Conservation (phyloP, 2,113 vertebrate genomes). For the Aramus guarauna region DNA sequence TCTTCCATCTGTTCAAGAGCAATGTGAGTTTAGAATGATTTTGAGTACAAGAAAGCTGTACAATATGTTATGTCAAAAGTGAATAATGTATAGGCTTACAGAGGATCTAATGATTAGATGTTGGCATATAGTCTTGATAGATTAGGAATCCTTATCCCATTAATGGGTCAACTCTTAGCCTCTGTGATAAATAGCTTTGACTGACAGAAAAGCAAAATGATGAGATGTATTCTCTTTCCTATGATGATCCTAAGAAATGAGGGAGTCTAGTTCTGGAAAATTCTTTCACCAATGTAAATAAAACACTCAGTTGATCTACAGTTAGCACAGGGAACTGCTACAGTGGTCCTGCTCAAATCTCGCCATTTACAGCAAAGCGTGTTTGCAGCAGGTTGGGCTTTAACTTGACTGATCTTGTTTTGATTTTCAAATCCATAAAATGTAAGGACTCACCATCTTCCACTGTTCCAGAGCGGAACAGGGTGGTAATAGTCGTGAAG, state of each 20-base stretch:
- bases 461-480: background rate
- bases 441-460: background rate
- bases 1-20: background rate
- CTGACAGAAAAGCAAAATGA: slow-evolving; percentile 15
- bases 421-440: background rate
- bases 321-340: background rate
- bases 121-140: slow-evolving; percentile 44
- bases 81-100: slow-evolving; percentile 23
- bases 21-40: background rate
- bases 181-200: slow-evolving; percentile 48
- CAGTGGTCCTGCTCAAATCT: background rate
- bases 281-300: background rate
- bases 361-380: fast-evolving
- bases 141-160: slow-evolving; percentile 31
- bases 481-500: background rate
- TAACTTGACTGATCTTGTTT: background rate
- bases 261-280: background rate
- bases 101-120: slow-evolving; percentile 27
- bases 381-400: background rate
- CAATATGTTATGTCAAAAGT: background rate
- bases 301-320: background rate
- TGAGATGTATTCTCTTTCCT: slow-evolving; percentile 27
- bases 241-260: background rate
- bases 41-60: background rate
- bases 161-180: slow-evolving; percentile 46